Conservation (phyloP, 2,113 vertebrate genomes). For the Leptosomus discolor region DNA sequence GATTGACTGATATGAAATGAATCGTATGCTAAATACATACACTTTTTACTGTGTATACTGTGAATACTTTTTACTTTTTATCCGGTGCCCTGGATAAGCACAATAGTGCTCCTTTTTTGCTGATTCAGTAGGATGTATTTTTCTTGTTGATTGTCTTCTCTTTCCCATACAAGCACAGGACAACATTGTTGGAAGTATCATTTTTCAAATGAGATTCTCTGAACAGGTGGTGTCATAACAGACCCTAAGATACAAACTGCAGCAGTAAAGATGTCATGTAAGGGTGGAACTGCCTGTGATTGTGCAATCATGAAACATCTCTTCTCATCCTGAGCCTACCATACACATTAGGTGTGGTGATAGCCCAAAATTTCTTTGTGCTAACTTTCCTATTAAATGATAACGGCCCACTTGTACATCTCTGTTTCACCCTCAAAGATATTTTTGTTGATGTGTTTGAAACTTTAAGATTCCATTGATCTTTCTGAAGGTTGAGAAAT, state of each 20-base stretch:
- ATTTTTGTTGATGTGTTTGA: neutral
- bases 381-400: neutral
- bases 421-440: neutral
- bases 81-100: neutral
- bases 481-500: conserved; percentile 18
- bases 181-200: neutral
- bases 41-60: neutral
- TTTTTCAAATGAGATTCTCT: neutral
- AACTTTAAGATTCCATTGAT: neutral
- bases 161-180: neutral
- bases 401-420: neutral
- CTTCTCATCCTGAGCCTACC: neutral
- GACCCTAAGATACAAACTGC: neutral
- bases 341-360: neutral
- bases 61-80: neutral
- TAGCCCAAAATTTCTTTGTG: neutral
- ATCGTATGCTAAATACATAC: neutral
- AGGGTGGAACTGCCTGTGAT: neutral
- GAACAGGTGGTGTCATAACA: neutral
- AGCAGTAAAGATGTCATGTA: neutral
- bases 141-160: neutral
- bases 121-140: neutral
- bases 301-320: neutral
- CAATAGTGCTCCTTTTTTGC: neutral
- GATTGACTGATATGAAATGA: neutral